Evolutionary conservation across 2,113 vertebrate species (phyloP).

Genomic region (Ginglymostoma cirratum): DNA sequence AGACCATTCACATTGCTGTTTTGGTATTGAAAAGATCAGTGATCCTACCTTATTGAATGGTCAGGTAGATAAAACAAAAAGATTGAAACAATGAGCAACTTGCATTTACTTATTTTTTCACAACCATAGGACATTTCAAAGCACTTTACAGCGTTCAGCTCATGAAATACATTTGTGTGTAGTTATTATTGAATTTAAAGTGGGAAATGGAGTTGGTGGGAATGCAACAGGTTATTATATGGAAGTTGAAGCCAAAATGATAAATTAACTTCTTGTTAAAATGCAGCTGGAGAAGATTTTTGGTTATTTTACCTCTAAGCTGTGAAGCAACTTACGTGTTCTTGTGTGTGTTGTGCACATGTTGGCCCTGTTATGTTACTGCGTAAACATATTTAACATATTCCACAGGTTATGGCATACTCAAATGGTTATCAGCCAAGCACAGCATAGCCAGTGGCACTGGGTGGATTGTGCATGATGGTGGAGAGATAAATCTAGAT

Average conservation of each 20-base stretch:
- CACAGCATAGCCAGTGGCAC: neutral
- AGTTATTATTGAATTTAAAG: no score
- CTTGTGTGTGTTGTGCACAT: no score
- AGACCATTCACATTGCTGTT: neutral
- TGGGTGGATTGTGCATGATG: neutral
- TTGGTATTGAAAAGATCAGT: neutral
- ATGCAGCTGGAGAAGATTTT: neutral
- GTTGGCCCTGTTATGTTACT: no score
- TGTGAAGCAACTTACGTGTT: no score
- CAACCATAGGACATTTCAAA: no score
- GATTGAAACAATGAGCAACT: no score
- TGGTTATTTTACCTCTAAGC: no score
- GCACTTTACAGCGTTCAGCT: no score
- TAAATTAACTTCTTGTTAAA: neutral
- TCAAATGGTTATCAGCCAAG: neutral
- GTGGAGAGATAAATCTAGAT: neutral
- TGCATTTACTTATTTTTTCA: no score
- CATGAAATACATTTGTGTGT: no score
- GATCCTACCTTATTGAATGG: neutral
- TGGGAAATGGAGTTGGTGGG: neutral
- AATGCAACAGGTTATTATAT: neutral
- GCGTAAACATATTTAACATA: no score
- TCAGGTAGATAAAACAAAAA: no score
- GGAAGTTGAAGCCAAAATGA: neutral
- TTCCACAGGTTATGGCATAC: neutral